Evolutionary conservation across 2,888 invertebrate species (phyloP), one percentile per base, ranked within the genome.

Genomic region (Drosophila falleni): DNA sequence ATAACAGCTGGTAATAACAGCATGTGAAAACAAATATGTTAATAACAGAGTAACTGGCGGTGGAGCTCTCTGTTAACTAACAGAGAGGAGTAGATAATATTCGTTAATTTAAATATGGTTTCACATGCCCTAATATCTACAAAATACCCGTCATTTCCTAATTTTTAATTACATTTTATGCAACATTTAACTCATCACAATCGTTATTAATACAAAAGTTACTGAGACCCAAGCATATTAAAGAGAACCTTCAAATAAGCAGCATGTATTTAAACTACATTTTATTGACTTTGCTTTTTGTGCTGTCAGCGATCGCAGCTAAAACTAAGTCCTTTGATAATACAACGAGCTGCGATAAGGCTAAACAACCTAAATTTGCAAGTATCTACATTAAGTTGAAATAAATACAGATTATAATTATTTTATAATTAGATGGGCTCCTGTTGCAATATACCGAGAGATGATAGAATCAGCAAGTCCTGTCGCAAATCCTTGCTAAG

Each of bases 331-430:
- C 50, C 16, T 63, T 63, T 16, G 47, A 59, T n/a, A 67, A 67
- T 19, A 62, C 54, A 3, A 71, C 58, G 1, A 87, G 35, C 37
- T 82, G 82, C 23, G 80, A 81, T 41, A 68, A 62, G 19, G 71
- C 80, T 1, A 87, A 73, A 10, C 63, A 69, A 5, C 59, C 85
- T 0, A 87, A 81, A 60, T 53, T 78, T n/a, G 82, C 85, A 49
- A 51, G 71, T 44, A 6, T n/a, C 0, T 6, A 6, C 2, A 31
- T n/a, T 3, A 50, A 9, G 6, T 10, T 19, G 10, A 11, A 5
- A n/a, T 5, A 44, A 13, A 23, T 44, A 44, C 2, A 6, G 23
- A 23, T 23, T 23, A 23, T 42, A 11, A 6, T n/a, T 33, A 33
- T 3, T 9, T 23, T 8, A 4, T 4, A 23, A 37, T 23, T 16